Evolutionary conservation across 2,888 invertebrate genomes (phyloP).

Genomic region (Oscheius onirici): DNA sequence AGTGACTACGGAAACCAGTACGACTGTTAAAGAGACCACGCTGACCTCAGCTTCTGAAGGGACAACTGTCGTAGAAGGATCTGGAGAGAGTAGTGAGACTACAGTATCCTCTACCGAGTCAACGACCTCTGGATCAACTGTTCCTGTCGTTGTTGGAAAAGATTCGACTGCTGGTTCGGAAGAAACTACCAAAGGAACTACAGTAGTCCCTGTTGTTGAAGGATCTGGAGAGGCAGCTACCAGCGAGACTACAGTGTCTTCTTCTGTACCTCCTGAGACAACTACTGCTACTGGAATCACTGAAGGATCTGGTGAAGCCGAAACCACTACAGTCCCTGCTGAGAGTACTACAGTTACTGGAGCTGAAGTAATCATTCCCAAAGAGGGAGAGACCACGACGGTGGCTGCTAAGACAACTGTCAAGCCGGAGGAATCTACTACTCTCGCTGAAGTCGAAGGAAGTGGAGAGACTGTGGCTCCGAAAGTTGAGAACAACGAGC

Average conservation of each 20-base stretch:
- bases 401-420: not conserved
- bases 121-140: constrained; percentile 28
- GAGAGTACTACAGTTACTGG: not conserved
- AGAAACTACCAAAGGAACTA: constrained; percentile 14
- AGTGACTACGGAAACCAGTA: too few species aligned
- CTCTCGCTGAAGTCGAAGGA: constrained; percentile 7
- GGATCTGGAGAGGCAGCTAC: not conserved
- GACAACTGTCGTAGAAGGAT: constrained; percentile 19
- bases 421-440: not conserved
- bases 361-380: not conserved
- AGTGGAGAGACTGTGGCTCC: constrained; percentile 32
- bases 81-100: constrained; percentile 4
- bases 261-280: constrained; percentile 14
- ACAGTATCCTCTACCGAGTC: constrained; percentile 12
- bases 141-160: constrained; percentile 10
- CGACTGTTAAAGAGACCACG: too few species aligned
- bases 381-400: constrained; percentile 22
- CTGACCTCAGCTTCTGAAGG: constrained; percentile 32
- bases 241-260: not conserved
- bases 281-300: constrained; percentile 27
- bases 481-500: constrained; percentile 8
- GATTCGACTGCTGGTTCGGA: constrained; percentile 14
- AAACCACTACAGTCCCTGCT: not conserved
- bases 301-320: constrained; percentile 1
- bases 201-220: not conserved